Evolutionary conservation across 2,113 vertebrate species (phyloP).

Genomic region (Oophaga pumilio): DNA sequence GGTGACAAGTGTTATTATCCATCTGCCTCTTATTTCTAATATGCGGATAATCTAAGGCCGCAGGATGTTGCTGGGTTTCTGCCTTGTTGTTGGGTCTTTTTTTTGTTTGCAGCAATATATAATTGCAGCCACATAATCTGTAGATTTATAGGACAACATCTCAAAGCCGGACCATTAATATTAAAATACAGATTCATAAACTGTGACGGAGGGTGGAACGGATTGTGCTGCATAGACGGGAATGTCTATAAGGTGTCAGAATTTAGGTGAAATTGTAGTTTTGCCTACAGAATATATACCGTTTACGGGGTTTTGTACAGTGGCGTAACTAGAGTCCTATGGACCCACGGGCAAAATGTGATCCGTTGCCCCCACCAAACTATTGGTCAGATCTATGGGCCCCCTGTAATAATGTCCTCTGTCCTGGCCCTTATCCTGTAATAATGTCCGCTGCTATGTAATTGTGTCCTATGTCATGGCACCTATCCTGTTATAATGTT

Average conservation of each 20-base stretch:
- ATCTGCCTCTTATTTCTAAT: slow-evolving; percentile 35
- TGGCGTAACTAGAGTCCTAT: too few relatives aligned
- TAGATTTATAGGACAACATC: background rate
- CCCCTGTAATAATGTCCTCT: too few relatives aligned
- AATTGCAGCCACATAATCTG: background rate
- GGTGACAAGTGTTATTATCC: slow-evolving; percentile 37
- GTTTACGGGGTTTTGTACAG: too few relatives aligned
- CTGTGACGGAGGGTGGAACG: background rate
- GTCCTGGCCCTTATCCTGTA: too few relatives aligned
- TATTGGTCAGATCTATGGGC: too few relatives aligned
- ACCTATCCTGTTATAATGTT: too few relatives aligned
- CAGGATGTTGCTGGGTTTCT: background rate
- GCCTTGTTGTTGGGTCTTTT: background rate
- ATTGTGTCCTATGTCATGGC: too few relatives aligned
- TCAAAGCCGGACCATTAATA: background rate
- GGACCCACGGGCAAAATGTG: too few relatives aligned
- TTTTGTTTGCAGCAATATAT: background rate
- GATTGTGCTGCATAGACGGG: background rate
- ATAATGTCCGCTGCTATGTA: too few relatives aligned
- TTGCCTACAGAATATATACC: background rate
- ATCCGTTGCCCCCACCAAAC: too few relatives aligned
- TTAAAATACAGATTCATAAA: background rate
- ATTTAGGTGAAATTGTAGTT: background rate
- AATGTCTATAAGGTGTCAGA: background rate
- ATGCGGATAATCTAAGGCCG: slow-evolving; percentile 2